phyloP scores from a whole-genome alignment of 2,888 invertebrate genomes.

The Meteorus colon region DNA sequence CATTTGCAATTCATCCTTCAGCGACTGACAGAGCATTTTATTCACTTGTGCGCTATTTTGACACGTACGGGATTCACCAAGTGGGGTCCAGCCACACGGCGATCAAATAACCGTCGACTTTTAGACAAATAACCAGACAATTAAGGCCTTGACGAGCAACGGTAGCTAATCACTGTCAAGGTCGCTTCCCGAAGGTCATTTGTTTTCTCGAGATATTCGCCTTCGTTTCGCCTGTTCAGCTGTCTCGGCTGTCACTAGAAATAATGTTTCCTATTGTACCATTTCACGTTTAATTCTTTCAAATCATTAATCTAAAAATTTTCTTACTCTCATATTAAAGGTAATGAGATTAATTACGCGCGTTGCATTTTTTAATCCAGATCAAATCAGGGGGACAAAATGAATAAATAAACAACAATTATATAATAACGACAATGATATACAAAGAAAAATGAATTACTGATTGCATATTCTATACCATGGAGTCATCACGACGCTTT shows the following conservation, averaged over 20 bases:
- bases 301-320: slow-evolving; percentile 6
- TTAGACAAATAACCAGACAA: slow-evolving; percentile 66
- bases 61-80: slow-evolving; percentile 69
- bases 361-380: background rate
- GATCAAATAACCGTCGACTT: slow-evolving; percentile 67
- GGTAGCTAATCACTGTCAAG: slow-evolving; percentile 74
- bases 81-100: slow-evolving; percentile 72
- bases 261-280: slow-evolving; percentile 72
- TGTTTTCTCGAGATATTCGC: slow-evolving; percentile 82
- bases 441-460: no score
- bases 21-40: slow-evolving; percentile 31
- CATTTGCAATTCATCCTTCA: slow-evolving; percentile 21
- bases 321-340: no score
- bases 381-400: background rate
- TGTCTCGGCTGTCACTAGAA: slow-evolving; percentile 72
- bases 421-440: background rate
- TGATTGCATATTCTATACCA: no score
- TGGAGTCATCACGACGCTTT: no score
- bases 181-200: slow-evolving; percentile 79
- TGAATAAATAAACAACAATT: background rate
- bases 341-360: background rate
- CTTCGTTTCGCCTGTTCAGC: slow-evolving; percentile 76
- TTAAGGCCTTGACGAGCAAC: slow-evolving; percentile 71
- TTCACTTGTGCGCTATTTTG: slow-evolving; percentile 67
- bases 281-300: slow-evolving; percentile 46